A percentile compares a stretch with the other conserved stretches of the same genome.
Conservation (phyloP, 2,888 invertebrate genomes). For the Baccha elongata region DNA sequence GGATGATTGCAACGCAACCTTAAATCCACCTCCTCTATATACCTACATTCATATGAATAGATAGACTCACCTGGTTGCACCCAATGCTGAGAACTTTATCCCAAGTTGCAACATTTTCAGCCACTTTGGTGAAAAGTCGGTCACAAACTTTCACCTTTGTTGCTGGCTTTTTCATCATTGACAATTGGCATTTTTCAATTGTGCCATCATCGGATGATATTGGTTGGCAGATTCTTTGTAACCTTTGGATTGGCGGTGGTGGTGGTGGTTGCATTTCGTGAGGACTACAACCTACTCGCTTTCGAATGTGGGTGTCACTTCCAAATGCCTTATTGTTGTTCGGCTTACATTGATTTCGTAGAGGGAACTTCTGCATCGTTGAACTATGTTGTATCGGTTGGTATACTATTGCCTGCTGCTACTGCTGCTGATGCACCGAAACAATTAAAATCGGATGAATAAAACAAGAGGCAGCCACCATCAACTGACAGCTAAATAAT, state of each 20-base stretch:
- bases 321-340: conserved; percentile 21
- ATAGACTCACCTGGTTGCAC: not conserved
- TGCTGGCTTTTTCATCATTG: conserved; percentile 15
- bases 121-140: conserved; percentile 16
- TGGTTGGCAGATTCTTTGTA: conserved; percentile 38
- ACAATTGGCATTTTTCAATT: conserved; percentile 33
- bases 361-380: conserved; percentile 49
- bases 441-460: conserved; percentile 61
- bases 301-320: conserved; percentile 26
- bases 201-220: conserved; percentile 15
- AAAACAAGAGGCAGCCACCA: conserved; percentile 36
- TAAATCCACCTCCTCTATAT: not conserved
- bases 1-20: not conserved
- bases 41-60: too few species aligned
- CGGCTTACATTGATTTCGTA: conserved; percentile 39
- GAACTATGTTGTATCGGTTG: not conserved
- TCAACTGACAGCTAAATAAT: conserved; percentile 62
- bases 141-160: conserved; percentile 34
- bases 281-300: conserved; percentile 9
- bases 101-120: conserved; percentile 45
- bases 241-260: conserved; percentile 2
- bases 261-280: conserved; percentile 1
- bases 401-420: not conserved
- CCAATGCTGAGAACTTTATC: conserved; percentile 34
- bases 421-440: conserved; percentile 2